Evolutionary conservation across 2,888 invertebrate genomes (phyloP).

Genomic region (Sphaeridia pumilis): DNA sequence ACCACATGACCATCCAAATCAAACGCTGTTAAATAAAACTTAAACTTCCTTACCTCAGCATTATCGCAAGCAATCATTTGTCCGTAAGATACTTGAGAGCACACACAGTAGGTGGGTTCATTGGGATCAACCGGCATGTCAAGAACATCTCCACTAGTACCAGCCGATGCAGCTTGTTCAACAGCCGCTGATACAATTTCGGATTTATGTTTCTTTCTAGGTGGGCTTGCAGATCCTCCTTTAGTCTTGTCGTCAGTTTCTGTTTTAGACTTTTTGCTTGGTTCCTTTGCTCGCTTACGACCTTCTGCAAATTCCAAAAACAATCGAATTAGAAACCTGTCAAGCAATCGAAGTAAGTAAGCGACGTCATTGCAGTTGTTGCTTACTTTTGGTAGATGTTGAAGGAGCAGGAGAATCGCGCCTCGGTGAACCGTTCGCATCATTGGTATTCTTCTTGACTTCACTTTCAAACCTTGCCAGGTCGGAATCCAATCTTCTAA

Average conservation of each 20-base stretch:
- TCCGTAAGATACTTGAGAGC: slow-evolving; percentile 92
- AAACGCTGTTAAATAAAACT: background rate
- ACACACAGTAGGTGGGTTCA: slow-evolving; percentile 95
- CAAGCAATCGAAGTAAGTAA: background rate
- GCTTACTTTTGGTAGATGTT: slow-evolving; percentile 26
- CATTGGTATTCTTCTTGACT: slow-evolving; percentile 71
- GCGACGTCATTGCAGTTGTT: too few relatives aligned
- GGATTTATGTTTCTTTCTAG: slow-evolving; percentile 34
- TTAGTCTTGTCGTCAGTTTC: slow-evolving; percentile 25
- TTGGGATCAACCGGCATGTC: slow-evolving; percentile 71
- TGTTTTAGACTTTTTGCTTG: slow-evolving; percentile 34
- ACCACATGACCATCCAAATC: slow-evolving; percentile 8
- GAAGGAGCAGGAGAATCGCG: slow-evolving; percentile 24
- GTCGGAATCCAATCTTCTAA: slow-evolving; percentile 87
- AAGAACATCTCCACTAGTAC: slow-evolving; percentile 61
- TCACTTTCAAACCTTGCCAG: slow-evolving; percentile 92
- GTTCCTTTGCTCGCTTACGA: slow-evolving; percentile 34
- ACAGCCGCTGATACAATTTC: slow-evolving; percentile 38
- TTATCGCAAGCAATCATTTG: slow-evolving; percentile 98
- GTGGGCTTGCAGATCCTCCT: slow-evolving; percentile 31
- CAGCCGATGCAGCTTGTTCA: slow-evolving; percentile 43
- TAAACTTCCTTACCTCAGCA: slow-evolving; percentile 56
- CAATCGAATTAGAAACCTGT: background rate
- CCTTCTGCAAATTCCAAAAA: slow-evolving; percentile 18
- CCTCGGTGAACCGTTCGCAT: slow-evolving; percentile 38